Base-by-base conservation (phyloP, 2,113 vertebrate genomes). In the Sphyrna mokarran region DNA sequence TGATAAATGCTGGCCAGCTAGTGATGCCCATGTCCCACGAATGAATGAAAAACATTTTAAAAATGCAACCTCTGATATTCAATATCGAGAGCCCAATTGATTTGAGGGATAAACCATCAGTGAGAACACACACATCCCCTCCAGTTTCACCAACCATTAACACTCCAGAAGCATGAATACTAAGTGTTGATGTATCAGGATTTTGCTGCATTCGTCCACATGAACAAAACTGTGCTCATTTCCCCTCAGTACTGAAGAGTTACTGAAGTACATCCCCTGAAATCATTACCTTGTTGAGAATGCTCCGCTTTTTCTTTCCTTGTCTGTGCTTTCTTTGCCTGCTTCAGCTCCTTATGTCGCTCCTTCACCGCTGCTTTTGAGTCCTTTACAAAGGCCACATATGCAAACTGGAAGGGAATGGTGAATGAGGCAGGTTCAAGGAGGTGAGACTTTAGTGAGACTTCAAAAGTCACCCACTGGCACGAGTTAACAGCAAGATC, bases 361-460 rank as follows among this genome's bases (percentile, higher is more conserved):
- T 96, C 96, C 95, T 96, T 96, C 14, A 98, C 97, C 5, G 98
- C 98, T 5, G 97, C 96, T 95, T 96, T 97, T 0, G 97, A 97
- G 96, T 97, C 97, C 48, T 97, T 97, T 72, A 97, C 97, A 98
- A 97, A 98, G n/a, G 98, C 97, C 1, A 98, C 96, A 83, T 97
- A 98, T 0, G 97, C 97, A 96, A 98, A 96, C 98, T 98, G 96
- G 3, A 33, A 63, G 94, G 23, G 87, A 96, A 14, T 86, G 33
- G 61, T 37, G 20, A 37, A 93, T 18, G 16, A n/a, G 33, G 37
- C 16, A n/a, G 5, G 61, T 23, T 76, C 9, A 9, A 10, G 1
- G 29, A 3, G 48, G 72, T 76, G 72, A 76, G 29, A 33, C 10
- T 33, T 76, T 33, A 76, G 29, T 29, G 9, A 9, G 23, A n/a